Base-by-base conservation (phyloP, 2,797 vertebrate species). In the Hephaestus fuliginosus region DNA sequence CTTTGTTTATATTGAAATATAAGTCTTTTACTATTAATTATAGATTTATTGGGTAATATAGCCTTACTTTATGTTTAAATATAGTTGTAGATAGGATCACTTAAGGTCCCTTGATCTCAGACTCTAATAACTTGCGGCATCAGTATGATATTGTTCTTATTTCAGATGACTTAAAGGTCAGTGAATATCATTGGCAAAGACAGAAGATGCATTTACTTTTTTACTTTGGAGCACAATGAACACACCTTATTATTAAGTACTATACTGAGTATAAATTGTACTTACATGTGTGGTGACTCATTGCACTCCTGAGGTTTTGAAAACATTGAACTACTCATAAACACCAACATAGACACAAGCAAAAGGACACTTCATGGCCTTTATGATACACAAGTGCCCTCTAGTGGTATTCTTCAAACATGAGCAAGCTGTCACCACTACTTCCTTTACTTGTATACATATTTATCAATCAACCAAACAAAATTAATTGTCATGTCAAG, bases 341-440 rank as follows among this genome's bases (percentile, higher is more conserved):
- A 6, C 3, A 39, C 12, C n/a, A 12, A 20, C 20, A 66, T 11
- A 36, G 15, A 20, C 15, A 48, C 3, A 5, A 60, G 15, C 3
- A 12, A 30, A 25, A 3, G 22, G 3, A 55, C 22, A 17, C 46
- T 14, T 61, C 22, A 10, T 2, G 7, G 14, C 4, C 14, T 49
- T 62, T 41, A 36, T 75, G 30, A 68, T 72, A 60, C 64, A 75
- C 7, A 66, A 30, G 25, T 65, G 86, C 83, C 88, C 80, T 86
- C 91, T 80, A 61, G 70, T 83, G 89, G 76, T 78, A 12, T 6
- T 39, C 43, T 39, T 2, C 8, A 48, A 58, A 71, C 20, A 70
- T 46, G 11, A 18, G 2, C 41, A 41, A 57, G 12, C 10, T 13
- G 25, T 5, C 55, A 28, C 11, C 49, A 20, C 14, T 58, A 7